Conservation (phyloP, 1,140 invertebrate genomes). For the honey bee (Apis mellifera) region DNA sequence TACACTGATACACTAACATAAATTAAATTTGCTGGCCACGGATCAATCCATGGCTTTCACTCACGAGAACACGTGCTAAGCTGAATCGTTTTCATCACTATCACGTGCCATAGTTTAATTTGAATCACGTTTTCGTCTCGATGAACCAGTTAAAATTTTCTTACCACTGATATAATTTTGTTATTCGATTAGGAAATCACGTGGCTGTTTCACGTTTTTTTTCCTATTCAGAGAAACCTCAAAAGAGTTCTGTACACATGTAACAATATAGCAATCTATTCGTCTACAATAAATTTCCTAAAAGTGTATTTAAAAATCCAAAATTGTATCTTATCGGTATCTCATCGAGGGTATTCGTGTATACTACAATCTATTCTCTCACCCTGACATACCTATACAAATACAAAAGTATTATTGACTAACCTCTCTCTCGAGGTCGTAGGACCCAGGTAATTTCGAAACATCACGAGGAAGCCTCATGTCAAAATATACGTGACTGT, state of each 20-base stretch:
- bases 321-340: too few species aligned
- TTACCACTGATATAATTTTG: fast-evolving
- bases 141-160: background rate
- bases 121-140: background rate
- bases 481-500: constrained; percentile 10
- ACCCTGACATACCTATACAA: too few species aligned
- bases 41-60: background rate
- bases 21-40: background rate
- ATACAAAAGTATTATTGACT: background rate
- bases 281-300: too few species aligned
- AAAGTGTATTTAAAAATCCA: too few species aligned
- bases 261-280: too few species aligned
- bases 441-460: constrained; percentile 5
- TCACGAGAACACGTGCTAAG: background rate
- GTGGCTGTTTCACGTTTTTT: too few species aligned
- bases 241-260: too few species aligned
- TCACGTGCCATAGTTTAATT: background rate
- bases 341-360: too few species aligned
- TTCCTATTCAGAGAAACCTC: too few species aligned
- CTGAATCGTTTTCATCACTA: background rate
- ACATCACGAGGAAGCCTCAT: background rate
- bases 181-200: too few species aligned
- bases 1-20: background rate
- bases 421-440: background rate
- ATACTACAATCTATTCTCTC: too few species aligned